A percentile compares a stretch with the other conserved stretches of the same genome.
phyloP scores from a whole-genome alignment of 2,888 invertebrate genomes.

The Idaea aversata region DNA sequence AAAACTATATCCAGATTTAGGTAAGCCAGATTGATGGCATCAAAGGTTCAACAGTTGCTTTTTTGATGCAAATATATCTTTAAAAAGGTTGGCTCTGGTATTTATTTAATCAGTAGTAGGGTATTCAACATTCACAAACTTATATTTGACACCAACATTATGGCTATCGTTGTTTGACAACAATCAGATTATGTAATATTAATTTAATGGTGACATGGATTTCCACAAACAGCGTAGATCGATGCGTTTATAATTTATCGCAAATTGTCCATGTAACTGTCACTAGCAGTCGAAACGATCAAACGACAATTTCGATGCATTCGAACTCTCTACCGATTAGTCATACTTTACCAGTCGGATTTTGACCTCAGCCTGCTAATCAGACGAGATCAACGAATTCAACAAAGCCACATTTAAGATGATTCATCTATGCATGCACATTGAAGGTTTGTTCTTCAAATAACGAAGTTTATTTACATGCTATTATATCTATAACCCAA shows the following conservation, averaged over 20 bases:
- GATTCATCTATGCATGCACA: conserved; percentile 13
- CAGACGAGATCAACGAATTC: conserved; percentile 18
- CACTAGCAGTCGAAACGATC: neutral
- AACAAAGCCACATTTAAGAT: conserved; percentile 16
- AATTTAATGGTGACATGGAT: neutral
- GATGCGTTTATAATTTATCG: neutral
- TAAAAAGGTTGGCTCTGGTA: neutral
- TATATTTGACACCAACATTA: too few species aligned
- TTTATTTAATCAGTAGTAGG: too few species aligned
- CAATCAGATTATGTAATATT: neutral
- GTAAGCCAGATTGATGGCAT: neutral
- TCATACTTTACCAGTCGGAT: conserved; percentile 14
- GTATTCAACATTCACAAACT: too few species aligned
- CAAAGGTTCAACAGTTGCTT: neutral
- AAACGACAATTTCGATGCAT: neutral
- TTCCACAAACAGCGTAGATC: neutral
- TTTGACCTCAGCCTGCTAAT: conserved; percentile 18
- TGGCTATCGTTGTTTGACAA: too few species aligned
- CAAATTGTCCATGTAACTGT: neutral
- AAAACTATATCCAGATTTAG: neutral
- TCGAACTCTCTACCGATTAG: conserved; percentile 12
- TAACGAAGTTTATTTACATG: conserved; percentile 1
- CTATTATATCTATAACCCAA: neutral
- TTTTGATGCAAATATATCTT: neutral
- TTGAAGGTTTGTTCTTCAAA: neutral